Evolutionary conservation across 2,113 vertebrate species (phyloP).

Genomic region (Saiga tatarica): DNA sequence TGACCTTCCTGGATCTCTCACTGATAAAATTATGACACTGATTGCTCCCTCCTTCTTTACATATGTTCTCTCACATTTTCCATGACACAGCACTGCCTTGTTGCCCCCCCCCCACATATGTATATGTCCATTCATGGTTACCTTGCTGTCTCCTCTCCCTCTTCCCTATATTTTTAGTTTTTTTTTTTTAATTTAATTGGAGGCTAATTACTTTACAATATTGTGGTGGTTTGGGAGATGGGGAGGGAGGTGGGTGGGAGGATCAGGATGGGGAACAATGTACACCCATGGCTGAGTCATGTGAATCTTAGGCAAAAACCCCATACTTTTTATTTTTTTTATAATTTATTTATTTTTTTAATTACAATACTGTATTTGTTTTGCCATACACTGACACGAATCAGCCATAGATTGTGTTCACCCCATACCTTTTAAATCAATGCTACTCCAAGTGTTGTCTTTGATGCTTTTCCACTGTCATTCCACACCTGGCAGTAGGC

Average conservation of each 20-base stretch:
- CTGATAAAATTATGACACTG: background rate
- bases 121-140: background rate
- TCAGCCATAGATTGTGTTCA: too few species aligned
- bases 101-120: background rate
- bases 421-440: background rate
- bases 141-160: background rate
- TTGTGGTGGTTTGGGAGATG: background rate
- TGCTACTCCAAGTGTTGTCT: background rate
- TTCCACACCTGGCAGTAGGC: background rate
- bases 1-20: background rate
- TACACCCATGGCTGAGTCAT: background rate
- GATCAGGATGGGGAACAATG: background rate
- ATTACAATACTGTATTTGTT: too few species aligned
- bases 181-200: background rate
- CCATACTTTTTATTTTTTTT: background rate
- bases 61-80: background rate
- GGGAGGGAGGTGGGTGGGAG: background rate
- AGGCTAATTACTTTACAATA: background rate
- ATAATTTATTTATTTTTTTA: too few species aligned
- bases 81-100: background rate
- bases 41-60: background rate
- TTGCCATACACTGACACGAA: too few species aligned
- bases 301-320: background rate
- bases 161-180: background rate
- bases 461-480: background rate